Percentiles rank a stretch among this genome's conserved stretches.
Conservation (phyloP, 1,140 invertebrate species). For the Pogonus chalceus region DNA sequence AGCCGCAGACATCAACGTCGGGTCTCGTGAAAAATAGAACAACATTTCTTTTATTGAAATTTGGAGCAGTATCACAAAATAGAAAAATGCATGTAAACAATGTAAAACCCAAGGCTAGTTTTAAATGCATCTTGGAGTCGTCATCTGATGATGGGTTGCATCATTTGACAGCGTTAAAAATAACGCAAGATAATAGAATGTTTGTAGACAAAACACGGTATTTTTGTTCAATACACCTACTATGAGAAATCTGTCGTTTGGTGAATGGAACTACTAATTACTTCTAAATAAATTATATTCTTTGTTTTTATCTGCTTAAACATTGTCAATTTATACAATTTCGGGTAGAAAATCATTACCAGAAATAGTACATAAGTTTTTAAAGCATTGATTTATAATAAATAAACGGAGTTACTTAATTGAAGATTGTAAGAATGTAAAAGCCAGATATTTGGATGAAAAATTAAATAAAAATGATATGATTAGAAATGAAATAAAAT, state of each 20-base stretch:
- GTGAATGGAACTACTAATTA: not conserved
- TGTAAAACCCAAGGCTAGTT: not conserved
- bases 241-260: constrained; percentile 9
- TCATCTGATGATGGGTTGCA: not conserved
- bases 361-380: too few species aligned
- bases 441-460: too few species aligned
- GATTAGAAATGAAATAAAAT: too few species aligned
- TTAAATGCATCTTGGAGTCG: not conserved
- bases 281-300: constrained; percentile 8
- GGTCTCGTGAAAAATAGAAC: not conserved
- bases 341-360: too few species aligned
- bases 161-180: not conserved
- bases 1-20: not conserved
- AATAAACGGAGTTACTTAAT: too few species aligned
- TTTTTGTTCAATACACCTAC: not conserved
- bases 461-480: too few species aligned
- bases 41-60: constrained; percentile 1
- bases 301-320: not conserved
- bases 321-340: too few species aligned
- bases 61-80: not conserved
- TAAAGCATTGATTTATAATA: too few species aligned
- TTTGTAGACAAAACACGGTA: not conserved
- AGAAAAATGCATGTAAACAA: too few species aligned
- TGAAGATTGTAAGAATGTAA: too few species aligned
- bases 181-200: not conserved